These are phyloP conservation scores for Chloroceryle amazona DNA, from an alignment of 2,797 vertebrate species.

Conservation along the genomic window DNA sequence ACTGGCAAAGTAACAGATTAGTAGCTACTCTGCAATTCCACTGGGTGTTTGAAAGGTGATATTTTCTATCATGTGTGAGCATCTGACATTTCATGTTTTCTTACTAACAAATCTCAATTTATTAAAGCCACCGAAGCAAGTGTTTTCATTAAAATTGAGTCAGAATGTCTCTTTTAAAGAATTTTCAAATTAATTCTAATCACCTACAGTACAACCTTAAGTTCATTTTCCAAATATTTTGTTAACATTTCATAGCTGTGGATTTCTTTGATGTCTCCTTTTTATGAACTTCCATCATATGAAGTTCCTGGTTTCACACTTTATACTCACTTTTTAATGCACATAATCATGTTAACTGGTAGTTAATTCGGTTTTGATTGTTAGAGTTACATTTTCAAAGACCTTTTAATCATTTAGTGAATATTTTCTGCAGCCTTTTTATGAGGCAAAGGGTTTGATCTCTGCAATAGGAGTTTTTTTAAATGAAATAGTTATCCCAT, in stretches of 20 bases:
- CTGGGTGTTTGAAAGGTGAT: neutral
- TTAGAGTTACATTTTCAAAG: constrained; percentile 57
- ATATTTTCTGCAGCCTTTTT: constrained; percentile 17
- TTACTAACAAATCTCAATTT: constrained; percentile 19
- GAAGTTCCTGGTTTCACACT: constrained; percentile 38
- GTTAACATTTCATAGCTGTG: constrained; percentile 22
- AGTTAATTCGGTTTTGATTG: constrained; percentile 54
- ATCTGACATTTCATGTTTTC: constrained; percentile 18
- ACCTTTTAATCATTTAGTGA: constrained; percentile 41
- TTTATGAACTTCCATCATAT: neutral
- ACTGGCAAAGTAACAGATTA: neutral
- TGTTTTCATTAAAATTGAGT: constrained; percentile 14
- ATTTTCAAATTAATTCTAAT: constrained; percentile 33
- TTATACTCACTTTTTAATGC: constrained; percentile 38
- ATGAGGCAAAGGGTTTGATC: constrained; percentile 33
- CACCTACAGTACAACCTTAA: neutral
- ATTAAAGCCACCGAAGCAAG: constrained; percentile 2
- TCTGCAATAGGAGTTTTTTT: neutral
- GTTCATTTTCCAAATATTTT: constrained; percentile 39
- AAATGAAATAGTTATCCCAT: neutral
- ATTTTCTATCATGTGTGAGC: neutral
- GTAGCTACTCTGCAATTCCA: neutral
- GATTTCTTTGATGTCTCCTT: constrained; percentile 51
- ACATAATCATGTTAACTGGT: constrained; percentile 24
- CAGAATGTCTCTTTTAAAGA: neutral